phyloP scores from a whole-genome alignment of 92 coral and sea anemone genomes.

The Parazoanthus darwini region DNA sequence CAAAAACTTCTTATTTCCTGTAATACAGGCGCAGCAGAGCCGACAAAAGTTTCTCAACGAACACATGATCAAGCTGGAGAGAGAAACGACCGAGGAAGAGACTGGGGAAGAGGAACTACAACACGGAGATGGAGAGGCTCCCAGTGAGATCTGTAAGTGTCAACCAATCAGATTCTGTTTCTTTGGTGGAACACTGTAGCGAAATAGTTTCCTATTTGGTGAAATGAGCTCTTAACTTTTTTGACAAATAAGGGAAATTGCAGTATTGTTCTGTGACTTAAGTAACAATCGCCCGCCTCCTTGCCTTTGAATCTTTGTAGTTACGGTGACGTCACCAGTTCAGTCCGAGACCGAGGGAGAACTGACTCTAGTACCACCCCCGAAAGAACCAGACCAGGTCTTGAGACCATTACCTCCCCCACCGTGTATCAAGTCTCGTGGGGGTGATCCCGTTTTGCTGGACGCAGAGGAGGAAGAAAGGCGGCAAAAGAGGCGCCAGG shows the following conservation, averaged over 20 bases:
- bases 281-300: neutral
- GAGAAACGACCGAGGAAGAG: constrained; percentile 78
- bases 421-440: constrained; percentile 90
- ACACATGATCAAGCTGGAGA: constrained; percentile 83
- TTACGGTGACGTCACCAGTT: constrained; percentile 86
- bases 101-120: constrained; percentile 64
- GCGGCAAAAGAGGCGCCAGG: constrained; percentile 69
- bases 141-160: constrained; percentile 86
- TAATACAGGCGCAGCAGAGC: constrained; percentile 83
- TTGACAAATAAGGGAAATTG: neutral
- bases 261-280: neutral
- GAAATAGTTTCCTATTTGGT: no score
- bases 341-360: constrained; percentile 93
- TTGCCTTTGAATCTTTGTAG: constrained; percentile 25
- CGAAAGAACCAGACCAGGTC: constrained; percentile 91
- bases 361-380: constrained; percentile 87
- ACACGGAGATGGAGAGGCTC: constrained; percentile 71
- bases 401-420: constrained; percentile 84
- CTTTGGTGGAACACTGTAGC: no score
- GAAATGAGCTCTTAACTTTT: neutral
- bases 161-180: neutral
- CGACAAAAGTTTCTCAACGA: constrained; percentile 94
- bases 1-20: neutral
- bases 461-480: constrained; percentile 82
- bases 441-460: constrained; percentile 84